Percentiles rank a stretch among this genome's conserved stretches.
phyloP scores from a whole-genome alignment of 2,113 vertebrate species.

The Bungarus multicinctus region DNA sequence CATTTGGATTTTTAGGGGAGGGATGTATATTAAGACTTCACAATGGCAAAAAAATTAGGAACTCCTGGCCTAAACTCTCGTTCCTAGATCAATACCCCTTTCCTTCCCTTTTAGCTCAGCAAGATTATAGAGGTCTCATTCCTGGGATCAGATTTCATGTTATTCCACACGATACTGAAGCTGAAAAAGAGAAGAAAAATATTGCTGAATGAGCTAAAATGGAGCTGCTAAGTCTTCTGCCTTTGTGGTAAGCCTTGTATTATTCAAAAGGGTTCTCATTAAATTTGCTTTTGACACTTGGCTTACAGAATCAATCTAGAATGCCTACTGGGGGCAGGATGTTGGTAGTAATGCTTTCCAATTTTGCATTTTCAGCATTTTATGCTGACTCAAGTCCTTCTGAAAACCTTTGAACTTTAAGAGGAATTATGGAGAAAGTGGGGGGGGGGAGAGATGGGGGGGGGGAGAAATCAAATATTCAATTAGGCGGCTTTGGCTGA shows the following conservation, averaged over 20 bases:
- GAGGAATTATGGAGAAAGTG: neutral
- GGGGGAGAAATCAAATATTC: neutral
- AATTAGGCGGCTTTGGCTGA: neutral
- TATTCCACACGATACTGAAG: rapidly evolving
- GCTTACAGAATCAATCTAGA: rapidly evolving
- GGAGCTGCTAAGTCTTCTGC: conserved; percentile 10
- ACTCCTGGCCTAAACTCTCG: neutral
- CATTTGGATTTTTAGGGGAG: neutral
- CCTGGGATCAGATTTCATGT: neutral
- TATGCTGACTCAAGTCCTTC: neutral
- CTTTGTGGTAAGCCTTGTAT: conserved; percentile 33
- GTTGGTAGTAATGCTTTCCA: too few species aligned
- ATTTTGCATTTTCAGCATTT: neutral
- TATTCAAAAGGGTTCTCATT: conserved; percentile 32
- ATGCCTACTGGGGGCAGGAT: neutral
- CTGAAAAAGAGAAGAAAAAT: neutral
- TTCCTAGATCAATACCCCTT: neutral
- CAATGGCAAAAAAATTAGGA: neutral
- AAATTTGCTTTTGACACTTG: rapidly evolving
- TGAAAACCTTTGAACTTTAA: neutral
- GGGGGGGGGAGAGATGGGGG: neutral
- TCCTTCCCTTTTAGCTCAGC: neutral
- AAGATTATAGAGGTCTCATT: neutral
- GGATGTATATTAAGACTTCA: neutral
- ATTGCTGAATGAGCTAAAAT: rapidly evolving